Conservation (phyloP, 2,113 vertebrate species). For the Sula dactylatra region DNA sequence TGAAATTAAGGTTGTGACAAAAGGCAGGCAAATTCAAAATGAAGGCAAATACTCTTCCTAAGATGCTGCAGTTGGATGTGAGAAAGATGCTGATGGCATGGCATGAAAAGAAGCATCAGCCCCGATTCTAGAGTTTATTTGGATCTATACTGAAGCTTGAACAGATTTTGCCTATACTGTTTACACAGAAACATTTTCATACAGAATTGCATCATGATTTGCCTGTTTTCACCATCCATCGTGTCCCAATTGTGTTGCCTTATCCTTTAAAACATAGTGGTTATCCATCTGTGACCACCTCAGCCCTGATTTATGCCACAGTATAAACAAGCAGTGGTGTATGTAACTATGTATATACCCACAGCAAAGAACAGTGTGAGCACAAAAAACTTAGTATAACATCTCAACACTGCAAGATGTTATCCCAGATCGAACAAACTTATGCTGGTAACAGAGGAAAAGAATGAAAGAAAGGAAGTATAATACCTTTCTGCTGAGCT, state of each 20-base stretch:
- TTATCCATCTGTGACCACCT: background rate
- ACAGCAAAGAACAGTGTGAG: background rate
- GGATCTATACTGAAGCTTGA: background rate
- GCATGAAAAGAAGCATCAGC: background rate
- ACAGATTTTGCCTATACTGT: background rate
- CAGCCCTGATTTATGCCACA: background rate
- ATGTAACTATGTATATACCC: background rate
- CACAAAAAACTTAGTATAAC: background rate
- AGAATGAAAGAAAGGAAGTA: background rate
- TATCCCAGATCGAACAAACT: background rate
- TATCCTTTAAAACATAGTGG: background rate
- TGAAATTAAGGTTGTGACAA: constrained; percentile 30
- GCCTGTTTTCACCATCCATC: background rate
- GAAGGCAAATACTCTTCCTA: background rate
- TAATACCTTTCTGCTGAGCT: background rate
- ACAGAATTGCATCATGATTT: background rate
- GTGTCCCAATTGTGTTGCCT: background rate
- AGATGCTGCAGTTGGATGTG: background rate
- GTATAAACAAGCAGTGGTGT: background rate
- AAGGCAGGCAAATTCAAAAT: constrained; percentile 27
- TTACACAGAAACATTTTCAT: background rate
- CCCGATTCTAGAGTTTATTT: background rate
- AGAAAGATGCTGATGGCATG: background rate
- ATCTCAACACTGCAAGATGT: background rate
- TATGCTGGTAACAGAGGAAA: background rate